A percentile compares a stretch with the other conserved stretches of the same genome.
phyloP scores from a whole-genome alignment of 2,113 vertebrate species.

The Gnathonemus echidnorhynchus region DNA sequence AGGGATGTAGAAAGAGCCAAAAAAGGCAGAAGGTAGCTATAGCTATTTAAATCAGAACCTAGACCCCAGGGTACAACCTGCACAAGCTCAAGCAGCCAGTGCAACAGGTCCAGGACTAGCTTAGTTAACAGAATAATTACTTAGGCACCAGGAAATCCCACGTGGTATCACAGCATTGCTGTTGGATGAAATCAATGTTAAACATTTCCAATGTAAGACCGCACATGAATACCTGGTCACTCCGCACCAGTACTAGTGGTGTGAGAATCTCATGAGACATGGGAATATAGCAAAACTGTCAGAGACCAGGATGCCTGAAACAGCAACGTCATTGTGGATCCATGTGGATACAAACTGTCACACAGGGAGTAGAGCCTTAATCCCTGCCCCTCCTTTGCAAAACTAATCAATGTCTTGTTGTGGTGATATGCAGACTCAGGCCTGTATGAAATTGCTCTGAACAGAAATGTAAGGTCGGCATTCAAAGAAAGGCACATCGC shows the following conservation, averaged over 20 bases:
- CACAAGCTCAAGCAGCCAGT: background rate
- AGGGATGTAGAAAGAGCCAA: background rate
- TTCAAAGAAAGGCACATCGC: background rate
- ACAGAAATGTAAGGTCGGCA: background rate
- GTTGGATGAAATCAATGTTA: background rate
- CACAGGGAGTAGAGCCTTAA: background rate
- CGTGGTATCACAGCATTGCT: background rate
- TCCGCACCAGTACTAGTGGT: background rate
- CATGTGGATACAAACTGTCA: background rate
- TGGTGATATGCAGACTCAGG: background rate
- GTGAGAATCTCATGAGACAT: background rate
- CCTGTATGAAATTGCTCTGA: background rate
- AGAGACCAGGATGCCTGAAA: background rate
- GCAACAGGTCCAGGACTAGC: background rate
- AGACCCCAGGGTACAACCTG: background rate
- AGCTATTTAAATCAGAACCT: background rate
- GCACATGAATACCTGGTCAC: background rate
- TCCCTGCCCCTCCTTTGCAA: background rate
- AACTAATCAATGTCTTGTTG: background rate
- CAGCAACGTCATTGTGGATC: background rate
- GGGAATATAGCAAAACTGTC: background rate
- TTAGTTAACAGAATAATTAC: background rate
- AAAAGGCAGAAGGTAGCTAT: background rate
- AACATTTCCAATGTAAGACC: background rate
- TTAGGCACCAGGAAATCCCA: background rate